Percentiles rank a stretch among this genome's conserved stretches.
Evolutionary conservation across 2,888 invertebrate species (phyloP).

Genomic region (Anodontia alba): DNA sequence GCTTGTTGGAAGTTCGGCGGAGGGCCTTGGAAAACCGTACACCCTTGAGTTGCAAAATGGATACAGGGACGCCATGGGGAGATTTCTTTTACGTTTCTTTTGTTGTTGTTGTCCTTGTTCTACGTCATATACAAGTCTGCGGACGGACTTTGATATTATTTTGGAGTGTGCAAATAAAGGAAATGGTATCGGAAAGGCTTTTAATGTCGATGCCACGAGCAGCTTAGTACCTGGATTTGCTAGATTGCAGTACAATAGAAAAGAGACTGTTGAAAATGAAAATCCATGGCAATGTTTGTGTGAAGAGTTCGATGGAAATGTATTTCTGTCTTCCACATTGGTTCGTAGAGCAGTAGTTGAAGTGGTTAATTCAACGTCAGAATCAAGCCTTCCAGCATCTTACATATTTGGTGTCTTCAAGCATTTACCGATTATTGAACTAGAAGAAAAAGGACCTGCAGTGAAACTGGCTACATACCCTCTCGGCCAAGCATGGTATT

Average conservation of each 20-base stretch:
- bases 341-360: neutral
- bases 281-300: too few species aligned
- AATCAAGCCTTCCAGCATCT: conserved; percentile 27
- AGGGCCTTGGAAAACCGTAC: conserved; percentile 17
- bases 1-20: conserved; percentile 14
- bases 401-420: conserved; percentile 33
- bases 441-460: conserved; percentile 35
- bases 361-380: conserved; percentile 18
- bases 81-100: conserved; percentile 25
- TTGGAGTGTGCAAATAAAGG: neutral
- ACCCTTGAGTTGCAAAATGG: conserved; percentile 30
- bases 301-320: too few species aligned
- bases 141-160: conserved; percentile 30
- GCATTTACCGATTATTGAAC: conserved; percentile 27
- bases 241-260: too few species aligned
- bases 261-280: too few species aligned
- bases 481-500: conserved; percentile 41
- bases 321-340: neutral
- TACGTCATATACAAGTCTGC: conserved; percentile 23
- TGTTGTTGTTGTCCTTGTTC: conserved; percentile 34
- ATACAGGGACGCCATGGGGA: conserved; percentile 14
- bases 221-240: too few species aligned
- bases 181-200: neutral
- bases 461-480: conserved; percentile 32
- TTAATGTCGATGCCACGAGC: too few species aligned